Percentiles rank a stretch among this genome's conserved stretches.
Evolutionary conservation across 2,113 vertebrate genomes (phyloP).

Genomic region (Lasiurus cinereus): DNA sequence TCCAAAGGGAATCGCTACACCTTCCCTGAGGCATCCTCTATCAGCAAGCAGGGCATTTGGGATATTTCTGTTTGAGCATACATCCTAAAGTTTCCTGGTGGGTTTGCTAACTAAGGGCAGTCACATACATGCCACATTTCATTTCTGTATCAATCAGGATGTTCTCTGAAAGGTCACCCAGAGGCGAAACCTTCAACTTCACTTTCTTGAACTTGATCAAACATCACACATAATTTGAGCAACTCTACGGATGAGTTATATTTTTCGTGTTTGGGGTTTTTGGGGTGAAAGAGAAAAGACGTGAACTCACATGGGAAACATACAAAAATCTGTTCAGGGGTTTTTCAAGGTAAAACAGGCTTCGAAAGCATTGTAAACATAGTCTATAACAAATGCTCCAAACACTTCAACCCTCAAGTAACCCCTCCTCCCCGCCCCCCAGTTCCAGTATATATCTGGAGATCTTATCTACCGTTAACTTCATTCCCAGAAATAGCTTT

Average conservation of each 20-base stretch:
- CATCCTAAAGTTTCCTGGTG: background rate
- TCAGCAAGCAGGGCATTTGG: background rate
- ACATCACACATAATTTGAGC: background rate
- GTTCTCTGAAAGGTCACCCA: conserved; percentile 25
- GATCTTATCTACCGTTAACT: conserved; percentile 45
- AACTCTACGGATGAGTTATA: background rate
- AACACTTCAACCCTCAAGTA: background rate
- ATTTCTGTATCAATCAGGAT: background rate
- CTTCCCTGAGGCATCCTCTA: background rate
- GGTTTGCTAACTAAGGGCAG: conserved; percentile 36
- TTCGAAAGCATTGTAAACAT: background rate
- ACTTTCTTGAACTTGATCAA: conserved; percentile 49
- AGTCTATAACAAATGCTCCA: conserved; percentile 4
- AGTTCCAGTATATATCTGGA: conserved; percentile 10
- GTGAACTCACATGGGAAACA: background rate
- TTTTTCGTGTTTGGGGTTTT: background rate
- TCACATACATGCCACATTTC: background rate
- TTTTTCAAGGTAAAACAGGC: background rate
- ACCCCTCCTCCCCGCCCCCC: background rate
- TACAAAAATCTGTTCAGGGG: background rate
- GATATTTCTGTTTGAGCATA: conserved; percentile 38
- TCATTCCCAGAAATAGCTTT: conserved; percentile 65
- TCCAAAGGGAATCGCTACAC: conserved; percentile 30
- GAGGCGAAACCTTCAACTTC: conserved; percentile 49
- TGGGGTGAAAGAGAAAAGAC: background rate